A percentile compares a stretch with the other conserved stretches of the same genome.
phyloP scores from a whole-genome alignment of 1,140 invertebrate genomes.

The Glossosoma conforme region DNA sequence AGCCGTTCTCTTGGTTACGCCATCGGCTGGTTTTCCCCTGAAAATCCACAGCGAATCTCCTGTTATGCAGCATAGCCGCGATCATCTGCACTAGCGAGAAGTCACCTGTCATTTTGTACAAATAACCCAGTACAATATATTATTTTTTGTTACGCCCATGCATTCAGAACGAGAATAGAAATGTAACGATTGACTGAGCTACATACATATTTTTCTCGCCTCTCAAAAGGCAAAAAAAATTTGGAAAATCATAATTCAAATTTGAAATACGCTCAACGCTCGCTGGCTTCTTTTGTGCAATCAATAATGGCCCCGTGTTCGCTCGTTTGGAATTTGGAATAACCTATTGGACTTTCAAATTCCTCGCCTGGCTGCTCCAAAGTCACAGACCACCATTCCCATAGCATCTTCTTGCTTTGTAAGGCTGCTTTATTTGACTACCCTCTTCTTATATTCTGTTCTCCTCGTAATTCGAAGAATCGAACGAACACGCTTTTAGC shows the following conservation, averaged over 20 bases:
- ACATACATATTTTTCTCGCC: slow-evolving; percentile 30
- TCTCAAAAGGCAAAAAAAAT: slow-evolving; percentile 27
- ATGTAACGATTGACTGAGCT: slow-evolving; percentile 24
- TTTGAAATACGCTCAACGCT: slow-evolving; percentile 33
- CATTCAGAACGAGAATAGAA: slow-evolving; percentile 8
- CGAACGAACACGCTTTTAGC: no score
- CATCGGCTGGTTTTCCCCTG: no score
- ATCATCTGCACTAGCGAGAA: no score
- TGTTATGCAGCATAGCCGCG: no score
- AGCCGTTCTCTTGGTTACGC: no score
- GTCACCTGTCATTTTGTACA: no score
- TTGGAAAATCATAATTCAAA: slow-evolving; percentile 31
- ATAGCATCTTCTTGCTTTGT: no score
- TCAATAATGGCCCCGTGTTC: slow-evolving; percentile 30
- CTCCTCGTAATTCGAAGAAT: no score
- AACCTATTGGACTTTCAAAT: slow-evolving; percentile 32
- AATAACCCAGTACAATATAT: slow-evolving; percentile 1
- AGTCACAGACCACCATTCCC: no score
- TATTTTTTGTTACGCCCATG: not conserved
- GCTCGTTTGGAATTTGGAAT: slow-evolving; percentile 28
- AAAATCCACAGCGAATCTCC: no score
- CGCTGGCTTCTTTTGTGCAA: slow-evolving; percentile 33
- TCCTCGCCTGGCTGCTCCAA: slow-evolving; percentile 10
- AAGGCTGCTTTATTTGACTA: no score
- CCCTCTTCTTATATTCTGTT: no score